These are phyloP conservation scores for Melopsittacus undulatus DNA, from an alignment of 2,797 vertebrate genomes.

Conservation along the genomic window DNA sequence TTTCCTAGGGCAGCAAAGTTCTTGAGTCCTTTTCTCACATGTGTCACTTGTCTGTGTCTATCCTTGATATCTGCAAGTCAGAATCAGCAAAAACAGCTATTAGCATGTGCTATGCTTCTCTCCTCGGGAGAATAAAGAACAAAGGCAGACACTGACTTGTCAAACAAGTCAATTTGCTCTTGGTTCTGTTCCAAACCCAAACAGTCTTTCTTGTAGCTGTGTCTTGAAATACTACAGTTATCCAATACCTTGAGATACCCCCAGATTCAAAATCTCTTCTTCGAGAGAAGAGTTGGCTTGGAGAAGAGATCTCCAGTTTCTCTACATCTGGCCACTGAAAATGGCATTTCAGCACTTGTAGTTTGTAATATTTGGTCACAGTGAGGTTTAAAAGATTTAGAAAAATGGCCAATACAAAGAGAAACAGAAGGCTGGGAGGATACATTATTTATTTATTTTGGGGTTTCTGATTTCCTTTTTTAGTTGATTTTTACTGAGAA, in stretches of 20 bases:
- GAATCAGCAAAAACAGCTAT: neutral
- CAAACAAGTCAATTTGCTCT: neutral
- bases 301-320: neutral
- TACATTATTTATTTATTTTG: neutral
- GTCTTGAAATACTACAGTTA: neutral
- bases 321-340: neutral
- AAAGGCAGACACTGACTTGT: neutral
- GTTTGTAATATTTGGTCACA: neutral
- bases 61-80: neutral
- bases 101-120: neutral
- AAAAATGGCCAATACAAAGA: neutral
- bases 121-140: neutral
- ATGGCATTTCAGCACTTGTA: neutral
- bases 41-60: neutral
- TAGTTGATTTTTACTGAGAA: neutral
- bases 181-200: neutral
- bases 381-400: neutral
- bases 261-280: neutral
- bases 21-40: neutral
- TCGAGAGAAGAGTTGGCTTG: neutral
- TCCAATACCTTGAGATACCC: fast-evolving
- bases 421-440: fast-evolving
- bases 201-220: neutral
- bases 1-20: neutral
- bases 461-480: neutral